These are phyloP conservation scores for Leptonema lineaticorne DNA, from an alignment of 1,140 invertebrate species.

Conservation along the genomic window DNA sequence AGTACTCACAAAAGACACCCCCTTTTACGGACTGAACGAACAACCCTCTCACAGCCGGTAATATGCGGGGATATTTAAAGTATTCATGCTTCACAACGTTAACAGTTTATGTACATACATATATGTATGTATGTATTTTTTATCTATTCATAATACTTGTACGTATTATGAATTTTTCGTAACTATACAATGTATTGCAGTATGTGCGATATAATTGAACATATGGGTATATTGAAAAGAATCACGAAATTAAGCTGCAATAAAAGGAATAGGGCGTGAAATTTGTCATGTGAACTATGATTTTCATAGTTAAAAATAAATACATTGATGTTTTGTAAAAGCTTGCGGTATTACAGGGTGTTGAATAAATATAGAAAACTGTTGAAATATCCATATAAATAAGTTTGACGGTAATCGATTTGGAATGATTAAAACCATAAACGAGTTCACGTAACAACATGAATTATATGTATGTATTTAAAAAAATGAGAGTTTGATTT, in stretches of 20 bases:
- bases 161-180: no score
- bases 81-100: constrained; percentile 13
- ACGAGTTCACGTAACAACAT: no score
- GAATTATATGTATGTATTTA: no score
- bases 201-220: constrained; percentile 1
- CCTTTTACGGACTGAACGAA: neutral
- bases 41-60: constrained; percentile 1
- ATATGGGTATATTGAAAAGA: constrained; percentile 6
- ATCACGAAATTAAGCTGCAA: constrained; percentile 16
- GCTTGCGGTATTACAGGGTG: neutral
- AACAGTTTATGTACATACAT: neutral
- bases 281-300: no score
- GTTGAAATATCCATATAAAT: no score
- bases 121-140: neutral
- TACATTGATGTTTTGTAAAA: no score
- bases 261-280: neutral
- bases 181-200: no score
- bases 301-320: no score
- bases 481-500: no score
- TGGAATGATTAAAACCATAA: no score
- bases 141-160: no score
- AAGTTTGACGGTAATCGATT: no score
- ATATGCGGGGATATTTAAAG: constrained; percentile 18
- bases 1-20: constrained; percentile 12
- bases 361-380: neutral